phyloP scores from a whole-genome alignment of 1,140 invertebrate genomes.

The Drosophila truncata region DNA sequence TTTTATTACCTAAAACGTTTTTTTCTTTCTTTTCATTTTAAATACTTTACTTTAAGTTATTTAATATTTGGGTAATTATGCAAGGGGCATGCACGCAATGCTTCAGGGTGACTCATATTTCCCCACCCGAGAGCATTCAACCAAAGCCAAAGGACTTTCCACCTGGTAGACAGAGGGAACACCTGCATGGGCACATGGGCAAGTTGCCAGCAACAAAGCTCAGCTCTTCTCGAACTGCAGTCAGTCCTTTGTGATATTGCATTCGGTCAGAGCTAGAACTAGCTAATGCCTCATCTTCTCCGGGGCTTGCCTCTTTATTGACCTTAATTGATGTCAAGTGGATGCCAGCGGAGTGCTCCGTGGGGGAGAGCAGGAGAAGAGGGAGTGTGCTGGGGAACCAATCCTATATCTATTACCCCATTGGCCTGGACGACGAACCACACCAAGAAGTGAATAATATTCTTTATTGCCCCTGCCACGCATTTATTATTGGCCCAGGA shows the following conservation, averaged over 20 bases:
- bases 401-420: constrained; percentile 35
- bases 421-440: constrained; percentile 36
- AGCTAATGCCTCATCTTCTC: constrained; percentile 24
- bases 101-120: constrained; percentile 22
- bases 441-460: constrained; percentile 44
- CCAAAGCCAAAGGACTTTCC: constrained; percentile 7
- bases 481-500: constrained; percentile 58
- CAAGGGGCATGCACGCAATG: constrained; percentile 17
- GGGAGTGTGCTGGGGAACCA: constrained; percentile 20
- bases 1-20: constrained; percentile 29
- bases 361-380: background rate
- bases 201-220: constrained; percentile 17
- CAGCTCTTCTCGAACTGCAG: constrained; percentile 1
- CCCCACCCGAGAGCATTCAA: constrained; percentile 9
- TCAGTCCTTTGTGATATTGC: constrained; percentile 20
- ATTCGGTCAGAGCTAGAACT: constrained; percentile 14
- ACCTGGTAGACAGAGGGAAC: background rate
- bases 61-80: constrained; percentile 13
- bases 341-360: constrained; percentile 13
- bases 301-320: constrained; percentile 52
- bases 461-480: constrained; percentile 46
- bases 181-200: constrained; percentile 25
- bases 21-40: constrained; percentile 3
- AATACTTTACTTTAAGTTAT: background rate
- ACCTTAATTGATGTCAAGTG: constrained; percentile 75